Base-by-base conservation (phyloP, 2,888 invertebrate species). In the Parascotia fuliginaria region DNA sequence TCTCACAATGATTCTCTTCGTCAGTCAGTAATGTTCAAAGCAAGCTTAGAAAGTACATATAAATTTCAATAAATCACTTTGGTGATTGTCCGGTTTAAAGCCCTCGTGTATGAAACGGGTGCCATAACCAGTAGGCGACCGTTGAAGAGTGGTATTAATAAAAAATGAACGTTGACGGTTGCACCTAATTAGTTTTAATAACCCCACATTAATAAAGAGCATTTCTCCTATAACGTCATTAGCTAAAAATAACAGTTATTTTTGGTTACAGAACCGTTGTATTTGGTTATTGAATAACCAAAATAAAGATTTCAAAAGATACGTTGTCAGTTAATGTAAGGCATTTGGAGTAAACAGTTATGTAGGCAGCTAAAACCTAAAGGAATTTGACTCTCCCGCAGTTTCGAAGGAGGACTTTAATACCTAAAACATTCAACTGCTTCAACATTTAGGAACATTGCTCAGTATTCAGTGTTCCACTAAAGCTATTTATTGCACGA, bases 351-450 rank as follows among this genome's bases (percentile, higher is more conserved):
- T 31, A 27, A 28, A 44, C 11, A 24, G 13, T 24, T 14, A 27
- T 13, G 9, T 38, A 45, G 15, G 11, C 32, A 24, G 16, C 24
- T 19, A 16, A 39, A 24, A 19, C 13, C 45, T 33, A 45, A 39
- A 16, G 45, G 38, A 45, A 45, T 33, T 45, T 39, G n/a, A 16
- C 32, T 24, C 24, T 39, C 12, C 32, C 27, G 15, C 31, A 29
- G 19, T 37, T 31, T 16, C 33, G 39, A 39, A 37, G 44, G 14
- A 27, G 39, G n/a, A 38, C 27, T 39, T 32, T 39, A 45, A 32
- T 38, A 39, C 38, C 32, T 24, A 45, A 28, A 45, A 38, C 27
- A 39, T 39, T 45, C 33, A 11, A 22, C 29, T 29, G 38, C 13
- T 12, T 39, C 27, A 45, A 39, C 27, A 28, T 39, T 36, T 24